Evolutionary conservation across 2,888 invertebrate species (phyloP).

Genomic region (Pachycephus smyrnensis): DNA sequence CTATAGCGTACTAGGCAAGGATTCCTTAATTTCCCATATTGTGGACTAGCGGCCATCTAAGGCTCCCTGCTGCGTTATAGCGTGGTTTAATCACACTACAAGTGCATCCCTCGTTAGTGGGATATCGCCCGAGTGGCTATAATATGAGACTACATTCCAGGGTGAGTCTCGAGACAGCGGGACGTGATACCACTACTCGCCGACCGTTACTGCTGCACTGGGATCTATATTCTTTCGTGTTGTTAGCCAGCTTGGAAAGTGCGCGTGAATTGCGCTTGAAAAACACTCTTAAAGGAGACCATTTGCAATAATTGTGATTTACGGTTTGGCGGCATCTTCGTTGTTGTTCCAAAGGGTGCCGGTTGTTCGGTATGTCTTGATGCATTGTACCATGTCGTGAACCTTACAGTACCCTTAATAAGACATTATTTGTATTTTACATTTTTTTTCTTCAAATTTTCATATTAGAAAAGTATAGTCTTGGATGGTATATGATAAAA

Average conservation of each 20-base stretch:
- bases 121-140: constrained; percentile 61
- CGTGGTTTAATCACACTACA: constrained; percentile 65
- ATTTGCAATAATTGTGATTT: constrained; percentile 61
- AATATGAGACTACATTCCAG: constrained; percentile 62
- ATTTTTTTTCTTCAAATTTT: not conserved
- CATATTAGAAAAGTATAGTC: not conserved
- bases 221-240: constrained; percentile 23
- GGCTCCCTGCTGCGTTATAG: constrained; percentile 62
- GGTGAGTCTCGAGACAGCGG: constrained; percentile 22
- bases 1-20: constrained; percentile 3
- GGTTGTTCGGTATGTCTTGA: not conserved
- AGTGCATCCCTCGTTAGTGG: constrained; percentile 66
- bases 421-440: not conserved
- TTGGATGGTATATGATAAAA: not conserved
- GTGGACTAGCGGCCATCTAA: constrained; percentile 30
- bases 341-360: constrained; percentile 5
- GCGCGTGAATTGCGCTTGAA: constrained; percentile 27
- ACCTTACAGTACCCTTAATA: not conserved
- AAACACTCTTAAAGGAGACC: constrained; percentile 43
- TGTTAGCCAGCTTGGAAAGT: constrained; percentile 15
- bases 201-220: constrained; percentile 19
- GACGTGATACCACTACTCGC: constrained; percentile 8
- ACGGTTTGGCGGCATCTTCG: constrained; percentile 40
- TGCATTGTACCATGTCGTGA: not conserved
- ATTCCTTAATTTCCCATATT: constrained; percentile 41